Conservation (phyloP, 2,888 invertebrate genomes). For the Dasysyrphus tricinctus region DNA sequence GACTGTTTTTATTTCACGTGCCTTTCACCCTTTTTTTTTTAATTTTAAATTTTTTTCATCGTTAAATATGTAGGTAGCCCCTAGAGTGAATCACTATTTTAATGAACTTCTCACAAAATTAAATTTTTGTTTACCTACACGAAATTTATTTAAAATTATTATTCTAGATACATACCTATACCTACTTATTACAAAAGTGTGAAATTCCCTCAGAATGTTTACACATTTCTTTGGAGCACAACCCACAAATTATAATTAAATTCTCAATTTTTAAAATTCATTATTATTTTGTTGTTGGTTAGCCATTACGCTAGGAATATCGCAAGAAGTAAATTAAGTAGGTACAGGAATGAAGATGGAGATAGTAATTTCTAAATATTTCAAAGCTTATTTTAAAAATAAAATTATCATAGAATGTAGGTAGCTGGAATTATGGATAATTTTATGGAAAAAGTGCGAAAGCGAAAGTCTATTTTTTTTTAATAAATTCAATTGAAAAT, state of each 20-base stretch:
- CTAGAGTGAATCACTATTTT: background rate
- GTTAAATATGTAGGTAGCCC: background rate
- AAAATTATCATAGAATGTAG: background rate
- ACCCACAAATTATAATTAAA: background rate
- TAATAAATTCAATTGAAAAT: background rate
- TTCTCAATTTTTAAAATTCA: background rate
- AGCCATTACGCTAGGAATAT: background rate
- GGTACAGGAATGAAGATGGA: background rate
- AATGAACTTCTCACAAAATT: background rate
- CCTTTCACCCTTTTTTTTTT: background rate
- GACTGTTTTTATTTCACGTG: no score
- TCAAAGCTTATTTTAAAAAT: background rate
- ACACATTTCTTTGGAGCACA: background rate
- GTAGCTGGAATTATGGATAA: background rate
- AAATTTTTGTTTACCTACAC: background rate
- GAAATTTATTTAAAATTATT: background rate
- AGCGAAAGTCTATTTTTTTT: no score
- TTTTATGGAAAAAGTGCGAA: background rate
- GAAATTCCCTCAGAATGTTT: constrained; percentile 16
- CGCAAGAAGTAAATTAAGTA: background rate
- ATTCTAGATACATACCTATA: no score
- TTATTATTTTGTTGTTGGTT: background rate
- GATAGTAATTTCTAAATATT: background rate
- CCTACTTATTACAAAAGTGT: constrained; percentile 5
- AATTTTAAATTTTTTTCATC: background rate